Conservation (phyloP, 2,888 invertebrate species). For the Aspidiotus rigidus region DNA sequence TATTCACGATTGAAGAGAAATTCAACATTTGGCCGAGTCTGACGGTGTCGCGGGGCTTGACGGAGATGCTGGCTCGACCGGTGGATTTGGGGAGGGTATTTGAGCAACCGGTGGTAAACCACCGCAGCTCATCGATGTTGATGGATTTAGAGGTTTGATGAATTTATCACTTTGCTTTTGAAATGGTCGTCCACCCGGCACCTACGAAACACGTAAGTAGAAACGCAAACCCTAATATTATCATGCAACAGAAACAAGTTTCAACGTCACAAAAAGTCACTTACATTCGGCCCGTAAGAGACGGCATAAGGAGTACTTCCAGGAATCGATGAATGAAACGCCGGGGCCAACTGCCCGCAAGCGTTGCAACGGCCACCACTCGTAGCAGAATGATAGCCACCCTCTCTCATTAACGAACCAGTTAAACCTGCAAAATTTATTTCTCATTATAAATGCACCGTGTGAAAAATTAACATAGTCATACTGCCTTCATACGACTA, state of each 20-base stretch:
- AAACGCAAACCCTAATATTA: not conserved
- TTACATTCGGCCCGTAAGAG: slow-evolving; percentile 19
- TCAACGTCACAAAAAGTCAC: not conserved
- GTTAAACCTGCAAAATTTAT: slow-evolving; percentile 10
- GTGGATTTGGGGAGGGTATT: slow-evolving; percentile 35
- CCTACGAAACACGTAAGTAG: slow-evolving; percentile 4
- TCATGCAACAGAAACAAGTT: not conserved
- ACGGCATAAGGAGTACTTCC: slow-evolving; percentile 32
- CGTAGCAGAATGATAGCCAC: slow-evolving; percentile 22
- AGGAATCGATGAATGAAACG: slow-evolving; percentile 29
- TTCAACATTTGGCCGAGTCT: slow-evolving; percentile 35
- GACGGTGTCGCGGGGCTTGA: slow-evolving; percentile 34
- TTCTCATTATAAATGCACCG: not conserved
- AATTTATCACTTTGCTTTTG: slow-evolving; percentile 35
- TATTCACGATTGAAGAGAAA: not conserved
- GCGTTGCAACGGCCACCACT: slow-evolving; percentile 60
- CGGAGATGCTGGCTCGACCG: slow-evolving; percentile 29
- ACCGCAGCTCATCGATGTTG: slow-evolving; percentile 23
- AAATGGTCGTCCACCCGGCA: slow-evolving; percentile 28
- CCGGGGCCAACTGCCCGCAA: slow-evolving; percentile 51
- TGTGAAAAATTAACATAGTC: not conserved
- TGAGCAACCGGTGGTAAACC: slow-evolving; percentile 34
- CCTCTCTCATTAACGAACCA: slow-evolving; percentile 15
- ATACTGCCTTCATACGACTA: not conserved
- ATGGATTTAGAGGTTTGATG: slow-evolving; percentile 34